Evolutionary conservation across 2,888 invertebrate species (phyloP).

Genomic region (Dynastes hyllus): DNA sequence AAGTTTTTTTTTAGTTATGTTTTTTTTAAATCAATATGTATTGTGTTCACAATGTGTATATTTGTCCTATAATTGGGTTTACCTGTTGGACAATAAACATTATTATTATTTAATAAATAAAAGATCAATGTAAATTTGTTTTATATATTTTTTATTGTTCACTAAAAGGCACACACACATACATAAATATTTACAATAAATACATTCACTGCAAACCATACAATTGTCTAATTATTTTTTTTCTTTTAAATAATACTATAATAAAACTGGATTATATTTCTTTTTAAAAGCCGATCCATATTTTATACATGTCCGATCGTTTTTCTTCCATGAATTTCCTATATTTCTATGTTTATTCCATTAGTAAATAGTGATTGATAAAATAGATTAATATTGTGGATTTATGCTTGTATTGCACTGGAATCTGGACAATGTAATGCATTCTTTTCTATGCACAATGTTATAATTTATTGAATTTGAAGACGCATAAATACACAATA

Average conservation of each 20-base stretch:
- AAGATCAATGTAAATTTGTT: constrained; percentile 14
- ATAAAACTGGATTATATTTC: constrained; percentile 42
- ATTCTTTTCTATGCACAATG: neutral
- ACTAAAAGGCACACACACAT: constrained; percentile 81
- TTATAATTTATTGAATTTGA: constrained; percentile 9
- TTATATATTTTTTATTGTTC: constrained; percentile 73
- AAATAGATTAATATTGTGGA: constrained; percentile 43
- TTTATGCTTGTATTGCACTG: constrained; percentile 54
- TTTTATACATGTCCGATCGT: constrained; percentile 36
- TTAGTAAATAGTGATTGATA: neutral
- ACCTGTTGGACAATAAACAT: too few relatives aligned
- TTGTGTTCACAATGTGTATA: too few relatives aligned
- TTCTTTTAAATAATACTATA: constrained; percentile 42
- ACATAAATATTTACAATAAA: constrained; percentile 72
- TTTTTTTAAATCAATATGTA: too few relatives aligned
- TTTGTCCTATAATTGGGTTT: too few relatives aligned
- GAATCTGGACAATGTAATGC: constrained; percentile 8
- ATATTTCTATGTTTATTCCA: constrained; percentile 15
- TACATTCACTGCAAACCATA: constrained; percentile 63
- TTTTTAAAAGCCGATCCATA: constrained; percentile 46
- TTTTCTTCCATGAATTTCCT: constrained; percentile 35
- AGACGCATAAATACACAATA: constrained; percentile 54
- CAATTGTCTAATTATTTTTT: constrained; percentile 55
- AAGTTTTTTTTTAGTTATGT: too few relatives aligned
- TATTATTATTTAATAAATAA: neutral